A percentile compares a stretch with the other conserved stretches of the same genome.
phyloP scores from a whole-genome alignment of 2,113 vertebrate species.

The Egretta garzetta region DNA sequence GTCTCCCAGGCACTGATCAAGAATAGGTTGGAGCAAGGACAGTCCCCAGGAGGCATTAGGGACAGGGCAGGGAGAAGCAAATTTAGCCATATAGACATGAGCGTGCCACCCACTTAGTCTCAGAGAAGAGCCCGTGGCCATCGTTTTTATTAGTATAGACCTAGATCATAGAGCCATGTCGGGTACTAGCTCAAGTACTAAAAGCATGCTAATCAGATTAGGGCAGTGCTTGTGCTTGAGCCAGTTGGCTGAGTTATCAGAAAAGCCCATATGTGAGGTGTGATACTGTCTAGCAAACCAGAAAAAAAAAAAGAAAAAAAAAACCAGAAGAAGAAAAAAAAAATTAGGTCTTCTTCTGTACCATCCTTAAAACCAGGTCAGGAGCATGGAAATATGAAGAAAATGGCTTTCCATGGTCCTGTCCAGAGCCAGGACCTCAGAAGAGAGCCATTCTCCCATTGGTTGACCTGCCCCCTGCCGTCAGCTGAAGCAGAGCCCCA shows the following conservation, averaged over 20 bases:
- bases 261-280: neutral
- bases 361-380: neutral
- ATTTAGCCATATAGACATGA: neutral
- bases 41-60: neutral
- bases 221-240: neutral
- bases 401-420: neutral
- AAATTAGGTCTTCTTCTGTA: neutral
- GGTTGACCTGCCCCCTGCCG: neutral
- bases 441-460: neutral
- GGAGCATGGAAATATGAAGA: neutral
- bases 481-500: neutral
- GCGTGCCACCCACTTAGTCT: neutral
- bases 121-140: neutral
- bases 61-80: neutral
- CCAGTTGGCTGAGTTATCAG: neutral
- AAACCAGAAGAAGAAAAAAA: too few species aligned
- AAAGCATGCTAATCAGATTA: rapidly evolving
- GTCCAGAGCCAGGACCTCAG: neutral
- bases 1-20: neutral
- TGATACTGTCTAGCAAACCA: neutral
- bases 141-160: neutral
- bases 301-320: too few species aligned
- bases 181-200: neutral
- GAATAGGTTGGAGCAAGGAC: neutral
- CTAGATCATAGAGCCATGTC: neutral